Conservation (phyloP, 2,113 vertebrate species). For the Actenoides hombroni region DNA sequence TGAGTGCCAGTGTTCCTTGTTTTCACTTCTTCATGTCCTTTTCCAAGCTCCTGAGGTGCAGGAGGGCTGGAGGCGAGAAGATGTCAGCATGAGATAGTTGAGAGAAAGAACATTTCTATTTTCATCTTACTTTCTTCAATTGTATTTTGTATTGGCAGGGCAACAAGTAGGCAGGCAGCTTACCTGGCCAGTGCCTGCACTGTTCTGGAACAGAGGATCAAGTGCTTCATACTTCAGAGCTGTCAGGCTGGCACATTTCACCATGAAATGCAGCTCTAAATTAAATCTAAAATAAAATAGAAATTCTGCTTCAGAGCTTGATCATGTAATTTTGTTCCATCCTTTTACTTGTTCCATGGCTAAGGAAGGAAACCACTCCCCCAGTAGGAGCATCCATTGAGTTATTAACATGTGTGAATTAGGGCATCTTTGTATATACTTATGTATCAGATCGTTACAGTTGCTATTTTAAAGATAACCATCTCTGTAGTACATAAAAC, state of each 20-base stretch:
- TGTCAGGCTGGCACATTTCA: not conserved
- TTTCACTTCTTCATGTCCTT: not conserved
- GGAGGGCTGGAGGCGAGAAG: not conserved
- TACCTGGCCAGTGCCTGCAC: not conserved
- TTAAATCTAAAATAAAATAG: conserved; percentile 8
- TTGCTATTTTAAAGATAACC: conserved; percentile 40
- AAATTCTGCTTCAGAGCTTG: not conserved
- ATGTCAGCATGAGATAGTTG: not conserved
- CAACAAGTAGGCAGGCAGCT: conserved; percentile 1
- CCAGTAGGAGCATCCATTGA: not conserved
- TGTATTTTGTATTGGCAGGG: not conserved
- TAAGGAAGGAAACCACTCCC: not conserved
- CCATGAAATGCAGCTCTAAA: not conserved
- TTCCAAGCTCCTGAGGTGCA: not conserved
- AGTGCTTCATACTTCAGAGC: not conserved
- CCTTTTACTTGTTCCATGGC: not conserved
- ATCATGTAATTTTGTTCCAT: not conserved
- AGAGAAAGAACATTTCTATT: not conserved
- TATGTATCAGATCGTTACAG: conserved; percentile 16
- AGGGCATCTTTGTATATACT: conserved; percentile 6
- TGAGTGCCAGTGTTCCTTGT: not conserved
- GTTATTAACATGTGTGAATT: not conserved
- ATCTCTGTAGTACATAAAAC: conserved; percentile 42
- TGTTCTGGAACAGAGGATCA: not conserved
- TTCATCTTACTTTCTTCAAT: not conserved